These are phyloP conservation scores for Nemoura dubitans DNA, from an alignment of 2,888 invertebrate species.

Conservation along the genomic window DNA sequence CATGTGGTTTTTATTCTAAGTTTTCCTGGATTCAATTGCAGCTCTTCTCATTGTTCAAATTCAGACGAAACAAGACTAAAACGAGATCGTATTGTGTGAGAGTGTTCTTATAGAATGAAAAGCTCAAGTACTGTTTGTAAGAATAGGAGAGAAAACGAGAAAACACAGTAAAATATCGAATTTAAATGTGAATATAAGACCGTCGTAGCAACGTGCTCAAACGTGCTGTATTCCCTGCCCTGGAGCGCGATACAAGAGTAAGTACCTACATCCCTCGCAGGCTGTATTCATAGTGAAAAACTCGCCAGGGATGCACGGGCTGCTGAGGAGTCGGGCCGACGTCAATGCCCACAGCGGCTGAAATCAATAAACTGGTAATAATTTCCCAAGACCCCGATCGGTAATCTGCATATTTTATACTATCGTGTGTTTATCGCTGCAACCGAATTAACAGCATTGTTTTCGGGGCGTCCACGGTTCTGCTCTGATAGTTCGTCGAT, in stretches of 20 bases:
- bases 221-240: not conserved
- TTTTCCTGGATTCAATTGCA: not conserved
- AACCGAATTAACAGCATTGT: conserved; percentile 15
- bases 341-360: not conserved
- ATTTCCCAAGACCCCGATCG: not conserved
- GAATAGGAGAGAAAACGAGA: not conserved
- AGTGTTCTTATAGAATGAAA: not conserved
- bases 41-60: not conserved
- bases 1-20: not conserved
- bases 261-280: too few species aligned
- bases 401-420: not conserved
- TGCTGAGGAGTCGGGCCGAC: not conserved
- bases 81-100: not conserved
- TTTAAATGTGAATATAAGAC: not conserved
- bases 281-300: not conserved
- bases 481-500: conserved; percentile 18
- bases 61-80: not conserved
- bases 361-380: conserved; percentile 4
- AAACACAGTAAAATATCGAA: not conserved
- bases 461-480: not conserved
- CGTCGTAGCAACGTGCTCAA: not conserved
- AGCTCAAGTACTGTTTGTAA: not conserved
- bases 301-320: not conserved
- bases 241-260: not conserved
- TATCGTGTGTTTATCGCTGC: not conserved